Evolutionary conservation across 2,797 vertebrate species (phyloP).

Genomic region (Fringilla coelebs): DNA sequence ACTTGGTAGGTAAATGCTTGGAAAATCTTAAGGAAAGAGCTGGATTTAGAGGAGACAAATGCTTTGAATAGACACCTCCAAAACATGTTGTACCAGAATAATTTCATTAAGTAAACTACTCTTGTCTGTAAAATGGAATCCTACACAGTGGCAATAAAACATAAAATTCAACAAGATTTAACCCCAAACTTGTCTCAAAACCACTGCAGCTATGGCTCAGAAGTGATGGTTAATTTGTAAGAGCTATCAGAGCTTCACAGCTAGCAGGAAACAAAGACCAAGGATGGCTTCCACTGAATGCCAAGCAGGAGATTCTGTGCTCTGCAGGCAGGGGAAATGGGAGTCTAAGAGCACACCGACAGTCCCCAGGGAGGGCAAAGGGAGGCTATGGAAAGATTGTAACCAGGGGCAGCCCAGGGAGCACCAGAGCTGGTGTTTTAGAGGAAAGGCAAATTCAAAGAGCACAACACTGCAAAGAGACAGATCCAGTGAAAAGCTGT

Average conservation of each 20-base stretch:
- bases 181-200: background rate
- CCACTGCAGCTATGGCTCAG: background rate
- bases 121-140: background rate
- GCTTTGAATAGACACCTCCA: background rate
- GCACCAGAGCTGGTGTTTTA: background rate
- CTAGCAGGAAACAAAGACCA: background rate
- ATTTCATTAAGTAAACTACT: background rate
- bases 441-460: background rate
- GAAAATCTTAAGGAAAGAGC: background rate
- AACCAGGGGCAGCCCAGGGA: background rate
- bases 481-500: background rate
- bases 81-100: background rate
- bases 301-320: background rate
- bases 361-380: background rate
- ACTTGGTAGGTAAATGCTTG: background rate
- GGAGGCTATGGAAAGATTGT: background rate
- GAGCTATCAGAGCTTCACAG: background rate
- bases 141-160: background rate
- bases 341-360: background rate
- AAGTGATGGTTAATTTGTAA: background rate
- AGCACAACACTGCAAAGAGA: background rate
- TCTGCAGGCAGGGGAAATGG: background rate
- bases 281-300: background rate
- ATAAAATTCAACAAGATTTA: background rate
- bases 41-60: background rate